Evolutionary conservation across 2,797 vertebrate genomes (phyloP), one percentile per base, ranked within the genome.

Genomic region (Melanotaenia nigrans): DNA sequence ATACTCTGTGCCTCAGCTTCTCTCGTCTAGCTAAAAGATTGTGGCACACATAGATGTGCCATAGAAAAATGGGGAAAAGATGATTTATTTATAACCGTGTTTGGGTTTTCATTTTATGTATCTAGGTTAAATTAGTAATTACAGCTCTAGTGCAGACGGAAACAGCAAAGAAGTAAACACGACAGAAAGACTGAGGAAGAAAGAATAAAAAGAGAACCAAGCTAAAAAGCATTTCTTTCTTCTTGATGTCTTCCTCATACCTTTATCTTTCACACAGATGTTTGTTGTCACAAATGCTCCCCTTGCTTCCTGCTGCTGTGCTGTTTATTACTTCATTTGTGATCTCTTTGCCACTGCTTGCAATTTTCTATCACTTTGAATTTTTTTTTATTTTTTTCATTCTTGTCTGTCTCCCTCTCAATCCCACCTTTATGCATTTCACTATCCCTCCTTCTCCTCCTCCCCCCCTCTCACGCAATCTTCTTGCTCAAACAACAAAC

Each of bases 51-150:
- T 42, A 65, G 53, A 77, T 64, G 51, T 67, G 47, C 42, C 63
- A 66, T 70, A 75, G 78, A 60, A 30, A 42, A 45, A 20, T 18
- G 16, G 18, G 2, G 6, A 45, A 45, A 20, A 4, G 13, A 63
- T 67, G 67, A 49, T 75, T 84, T 85, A 88, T 89, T 90, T 83
- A 86, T 90, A 89, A 81, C 73, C 22, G 35, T 33, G 75, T 80
- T 32, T 68, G 62, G 36, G 70, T 60, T 81, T 81, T 78, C 77
- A 61, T 72, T 81, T 82, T 83, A 87, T 90, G 88, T 72, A 92
- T 89, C 84, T 89, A 81, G 86, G 87, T 91, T 87, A 85, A 83
- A 85, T 83, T 75, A 61, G 74, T 83, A 82, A 86, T 90, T 81
- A 81, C 64, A 71, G 61, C 33, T 55, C 25, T 13, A 24, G 67